Conservation (phyloP, 2,113 vertebrate genomes). For the Amblyopsis rosae region DNA sequence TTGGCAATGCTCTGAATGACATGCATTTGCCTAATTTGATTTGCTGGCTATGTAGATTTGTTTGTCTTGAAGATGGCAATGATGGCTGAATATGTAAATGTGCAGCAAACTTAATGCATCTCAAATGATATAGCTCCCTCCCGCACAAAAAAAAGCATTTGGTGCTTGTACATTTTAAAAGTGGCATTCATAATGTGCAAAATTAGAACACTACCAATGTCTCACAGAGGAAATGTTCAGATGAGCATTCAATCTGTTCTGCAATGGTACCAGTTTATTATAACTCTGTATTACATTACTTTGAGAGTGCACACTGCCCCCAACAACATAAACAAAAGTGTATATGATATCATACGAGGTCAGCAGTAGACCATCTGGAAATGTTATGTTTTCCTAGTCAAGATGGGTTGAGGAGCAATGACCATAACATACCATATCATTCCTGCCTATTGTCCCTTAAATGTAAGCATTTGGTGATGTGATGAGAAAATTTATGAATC, state of each 20-base stretch:
- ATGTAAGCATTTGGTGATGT: constrained; percentile 3
- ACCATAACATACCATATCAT: neutral
- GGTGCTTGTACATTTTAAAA: constrained; percentile 33
- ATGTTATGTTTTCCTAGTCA: neutral
- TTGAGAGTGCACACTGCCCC: neutral
- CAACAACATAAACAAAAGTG: no score
- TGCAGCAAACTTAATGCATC: no score
- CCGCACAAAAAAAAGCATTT: neutral
- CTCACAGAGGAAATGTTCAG: constrained; percentile 24
- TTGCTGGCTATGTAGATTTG: no score
- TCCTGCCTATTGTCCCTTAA: neutral
- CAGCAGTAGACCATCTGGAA: constrained; percentile 2
- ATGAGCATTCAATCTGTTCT: constrained; percentile 43
- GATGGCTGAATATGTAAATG: no score
- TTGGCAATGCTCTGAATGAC: neutral
- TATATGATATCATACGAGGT: neutral
- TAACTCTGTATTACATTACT: constrained; percentile 14
- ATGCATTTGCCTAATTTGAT: constrained; percentile 4
- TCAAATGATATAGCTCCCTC: no score
- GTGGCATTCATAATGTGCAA: constrained; percentile 30
- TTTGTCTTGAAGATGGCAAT: no score
- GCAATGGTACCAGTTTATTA: constrained; percentile 34
- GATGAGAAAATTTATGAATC: neutral
- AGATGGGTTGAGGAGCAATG: constrained; percentile 1
- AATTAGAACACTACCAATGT: constrained; percentile 24